Percentiles rank a stretch among this genome's conserved stretches.
These are phyloP conservation scores for Listronotus oregonensis DNA, from an alignment of 1,140 invertebrate genomes.

Conservation along the genomic window DNA sequence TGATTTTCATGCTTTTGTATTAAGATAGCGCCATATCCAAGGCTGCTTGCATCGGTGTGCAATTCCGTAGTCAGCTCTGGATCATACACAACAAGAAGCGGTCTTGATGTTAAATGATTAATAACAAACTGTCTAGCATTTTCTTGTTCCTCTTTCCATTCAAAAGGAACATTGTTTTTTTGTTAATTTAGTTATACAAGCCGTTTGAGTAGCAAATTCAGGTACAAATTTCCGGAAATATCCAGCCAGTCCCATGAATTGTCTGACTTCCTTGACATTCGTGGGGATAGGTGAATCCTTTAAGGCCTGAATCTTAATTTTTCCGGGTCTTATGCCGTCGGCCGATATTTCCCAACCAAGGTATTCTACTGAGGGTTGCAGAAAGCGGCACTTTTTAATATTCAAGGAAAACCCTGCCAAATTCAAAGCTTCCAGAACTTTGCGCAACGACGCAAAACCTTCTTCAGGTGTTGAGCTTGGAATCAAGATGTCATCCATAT, in stretches of 20 bases:
- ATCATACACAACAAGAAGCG: constrained; percentile 9
- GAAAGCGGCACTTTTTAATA: background rate
- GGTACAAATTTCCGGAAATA: too few relatives aligned
- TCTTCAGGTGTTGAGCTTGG: background rate
- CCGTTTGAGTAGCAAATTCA: constrained; percentile 4
- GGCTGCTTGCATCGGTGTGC: constrained; percentile 50
- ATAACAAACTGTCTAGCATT: constrained; percentile 40
- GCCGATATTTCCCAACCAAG: constrained; percentile 23
- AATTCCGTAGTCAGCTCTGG: constrained; percentile 38
- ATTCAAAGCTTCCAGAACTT: background rate
- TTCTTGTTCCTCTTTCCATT: constrained; percentile 14
- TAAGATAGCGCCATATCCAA: constrained; percentile 47
- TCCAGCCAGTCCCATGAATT: background rate
- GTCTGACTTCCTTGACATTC: background rate
- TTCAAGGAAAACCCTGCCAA: background rate
- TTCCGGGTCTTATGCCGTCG: constrained; percentile 5
- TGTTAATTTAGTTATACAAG: constrained; percentile 3
- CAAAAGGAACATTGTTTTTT: constrained; percentile 9
- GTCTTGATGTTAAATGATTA: constrained; percentile 10
- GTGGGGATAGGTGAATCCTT: background rate
- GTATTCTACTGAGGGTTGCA: background rate
- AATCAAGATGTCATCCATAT: too few relatives aligned
- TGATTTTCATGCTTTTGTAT: constrained; percentile 42
- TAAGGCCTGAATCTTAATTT: constrained; percentile 3
- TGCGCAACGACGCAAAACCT: too few relatives aligned